These are phyloP conservation scores for Drosophila ohnishii DNA, from an alignment of 1,140 invertebrate genomes.

Conservation along the genomic window DNA sequence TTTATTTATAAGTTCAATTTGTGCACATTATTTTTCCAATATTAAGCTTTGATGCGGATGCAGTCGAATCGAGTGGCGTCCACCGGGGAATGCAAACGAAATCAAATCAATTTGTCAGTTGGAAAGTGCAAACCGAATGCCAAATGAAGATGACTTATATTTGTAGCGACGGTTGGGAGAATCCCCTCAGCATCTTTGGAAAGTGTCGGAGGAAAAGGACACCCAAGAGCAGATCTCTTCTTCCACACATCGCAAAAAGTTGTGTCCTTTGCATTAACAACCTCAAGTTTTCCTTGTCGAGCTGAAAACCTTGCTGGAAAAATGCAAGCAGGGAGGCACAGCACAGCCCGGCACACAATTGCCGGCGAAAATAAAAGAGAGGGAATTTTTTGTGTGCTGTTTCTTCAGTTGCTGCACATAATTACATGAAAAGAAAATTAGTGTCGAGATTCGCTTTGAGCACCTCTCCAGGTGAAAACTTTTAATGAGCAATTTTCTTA, in stretches of 20 bases:
- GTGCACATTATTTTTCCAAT: conserved; percentile 72
- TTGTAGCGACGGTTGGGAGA: conserved; percentile 5
- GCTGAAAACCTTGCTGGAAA: conserved; percentile 32
- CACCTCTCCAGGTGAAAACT: conserved; percentile 75
- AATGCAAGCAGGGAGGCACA: conserved; percentile 29
- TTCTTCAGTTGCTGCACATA: conserved; percentile 64
- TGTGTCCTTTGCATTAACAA: conserved; percentile 30
- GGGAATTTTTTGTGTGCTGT: conserved; percentile 23
- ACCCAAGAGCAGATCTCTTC: background rate
- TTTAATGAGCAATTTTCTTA: conserved; percentile 81
- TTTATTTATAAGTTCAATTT: conserved; percentile 80
- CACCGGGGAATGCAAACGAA: conserved; percentile 42
- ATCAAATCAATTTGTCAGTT: conserved; percentile 49
- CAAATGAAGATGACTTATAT: conserved; percentile 41
- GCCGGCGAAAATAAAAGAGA: conserved; percentile 27
- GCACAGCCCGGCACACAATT: conserved; percentile 29
- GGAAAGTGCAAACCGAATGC: conserved; percentile 41
- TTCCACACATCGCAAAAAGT: conserved; percentile 28
- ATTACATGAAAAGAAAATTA: conserved; percentile 79
- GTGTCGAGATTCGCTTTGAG: conserved; percentile 77
- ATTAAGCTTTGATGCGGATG: conserved; percentile 53
- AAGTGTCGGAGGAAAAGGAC: background rate
- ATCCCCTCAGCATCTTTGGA: background rate
- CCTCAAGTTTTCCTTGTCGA: conserved; percentile 28
- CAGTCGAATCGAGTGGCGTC: conserved; percentile 27